Conservation (phyloP, 2,888 invertebrate genomes). For the Dicycla oo region DNA sequence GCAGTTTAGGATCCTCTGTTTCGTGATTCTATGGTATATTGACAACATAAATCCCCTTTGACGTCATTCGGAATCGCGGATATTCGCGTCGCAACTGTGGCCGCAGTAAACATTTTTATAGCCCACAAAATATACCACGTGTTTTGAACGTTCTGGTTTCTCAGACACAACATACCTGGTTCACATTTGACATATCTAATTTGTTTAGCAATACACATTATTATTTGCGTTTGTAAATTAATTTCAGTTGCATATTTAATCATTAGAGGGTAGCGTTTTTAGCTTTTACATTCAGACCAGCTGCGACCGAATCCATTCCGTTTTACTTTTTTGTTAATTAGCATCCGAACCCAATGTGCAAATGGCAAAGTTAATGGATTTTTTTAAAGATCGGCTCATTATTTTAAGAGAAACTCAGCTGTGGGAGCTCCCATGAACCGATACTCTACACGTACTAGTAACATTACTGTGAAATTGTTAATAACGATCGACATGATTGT, state of each 20-base stretch:
- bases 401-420: slow-evolving; percentile 26
- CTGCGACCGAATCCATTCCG: not conserved
- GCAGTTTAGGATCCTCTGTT: slow-evolving; percentile 58
- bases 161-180: slow-evolving; percentile 34
- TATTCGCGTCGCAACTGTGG: slow-evolving; percentile 84
- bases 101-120: slow-evolving; percentile 82
- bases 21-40: slow-evolving; percentile 70
- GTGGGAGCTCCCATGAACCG: slow-evolving; percentile 13
- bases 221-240: slow-evolving; percentile 16
- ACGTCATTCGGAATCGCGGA: slow-evolving; percentile 77
- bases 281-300: not conserved
- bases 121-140: slow-evolving; percentile 78
- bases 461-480: slow-evolving; percentile 36
- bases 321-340: slow-evolving; percentile 11
- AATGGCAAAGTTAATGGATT: slow-evolving; percentile 5
- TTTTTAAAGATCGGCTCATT: slow-evolving; percentile 8
- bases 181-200: slow-evolving; percentile 17
- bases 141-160: slow-evolving; percentile 65
- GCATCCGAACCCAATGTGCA: not conserved
- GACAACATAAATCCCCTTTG: slow-evolving; percentile 69
- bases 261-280: not conserved
- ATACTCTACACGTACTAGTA: slow-evolving; percentile 33
- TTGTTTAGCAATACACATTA: slow-evolving; percentile 3
- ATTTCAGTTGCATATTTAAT: slow-evolving; percentile 16
- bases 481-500: slow-evolving; percentile 43